Evolutionary conservation across 2,888 invertebrate species (phyloP).

Genomic region (Sthenelais limicola): DNA sequence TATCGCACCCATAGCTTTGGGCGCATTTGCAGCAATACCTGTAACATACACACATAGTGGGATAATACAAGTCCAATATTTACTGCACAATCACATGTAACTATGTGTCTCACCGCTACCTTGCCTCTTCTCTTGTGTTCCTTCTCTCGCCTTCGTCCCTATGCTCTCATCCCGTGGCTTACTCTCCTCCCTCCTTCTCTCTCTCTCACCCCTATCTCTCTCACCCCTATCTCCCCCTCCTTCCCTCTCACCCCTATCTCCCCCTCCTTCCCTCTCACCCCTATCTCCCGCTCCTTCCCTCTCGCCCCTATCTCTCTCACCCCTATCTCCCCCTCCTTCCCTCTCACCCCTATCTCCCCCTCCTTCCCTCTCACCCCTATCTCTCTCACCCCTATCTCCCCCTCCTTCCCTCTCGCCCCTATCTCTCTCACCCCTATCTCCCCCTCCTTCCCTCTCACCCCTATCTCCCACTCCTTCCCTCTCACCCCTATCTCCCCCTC

Average conservation of each 20-base stretch:
- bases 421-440: not conserved
- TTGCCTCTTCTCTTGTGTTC: no score
- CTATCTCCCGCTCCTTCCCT: not conserved
- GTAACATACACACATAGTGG: no score
- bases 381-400: constrained; percentile 11
- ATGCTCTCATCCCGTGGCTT: not conserved
- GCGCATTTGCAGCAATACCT: no score
- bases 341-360: constrained; percentile 90
- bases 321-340: constrained; percentile 75
- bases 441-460: constrained; percentile 22
- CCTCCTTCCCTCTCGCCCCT: not conserved
- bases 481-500: not conserved
- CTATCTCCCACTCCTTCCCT: not conserved
- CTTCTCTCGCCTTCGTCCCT: no score
- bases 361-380: constrained; percentile 55
- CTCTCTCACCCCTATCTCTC: not conserved
- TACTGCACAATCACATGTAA: no score
- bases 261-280: not conserved
- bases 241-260: not conserved
- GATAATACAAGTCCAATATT: no score
- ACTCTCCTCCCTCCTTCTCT: constrained; percentile 10
- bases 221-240: not conserved
- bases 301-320: constrained; percentile 78
- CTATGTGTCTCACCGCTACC: no score
- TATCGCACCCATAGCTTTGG: no score